Conservation (phyloP, 2,888 invertebrate species). For the Hololepta plana region DNA sequence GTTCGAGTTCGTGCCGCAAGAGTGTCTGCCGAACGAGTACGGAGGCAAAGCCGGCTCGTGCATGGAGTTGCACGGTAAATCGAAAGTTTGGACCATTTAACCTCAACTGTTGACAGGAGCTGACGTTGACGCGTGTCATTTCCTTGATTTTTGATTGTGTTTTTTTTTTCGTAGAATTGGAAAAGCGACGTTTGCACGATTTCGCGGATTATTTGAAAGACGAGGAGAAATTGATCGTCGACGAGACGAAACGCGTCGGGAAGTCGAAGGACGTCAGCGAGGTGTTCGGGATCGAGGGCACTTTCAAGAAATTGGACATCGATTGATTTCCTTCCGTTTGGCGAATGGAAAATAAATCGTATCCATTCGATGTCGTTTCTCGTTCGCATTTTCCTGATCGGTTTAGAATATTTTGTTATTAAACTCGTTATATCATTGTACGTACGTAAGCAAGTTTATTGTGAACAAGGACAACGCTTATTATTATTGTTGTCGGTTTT, state of each 20-base stretch:
- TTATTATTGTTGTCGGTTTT: no score
- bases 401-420: no score
- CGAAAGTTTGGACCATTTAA: no score
- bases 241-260: slow-evolving; percentile 10
- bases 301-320: slow-evolving; percentile 11
- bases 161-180: slow-evolving; percentile 7
- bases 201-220: slow-evolving; percentile 23
- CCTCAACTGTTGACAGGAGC: no score
- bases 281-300: slow-evolving; percentile 9
- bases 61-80: slow-evolving; percentile 3
- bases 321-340: no score
- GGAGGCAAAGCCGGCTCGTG: slow-evolving; percentile 6
- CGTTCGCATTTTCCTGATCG: no score
- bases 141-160: neutral
- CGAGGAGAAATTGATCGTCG: slow-evolving; percentile 31
- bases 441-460: no score
- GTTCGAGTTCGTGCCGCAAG: slow-evolving; percentile 8
- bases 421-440: no score
- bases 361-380: no score
- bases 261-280: slow-evolving; percentile 9
- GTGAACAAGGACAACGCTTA: no score
- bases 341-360: no score
- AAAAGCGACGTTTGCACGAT: slow-evolving; percentile 16
- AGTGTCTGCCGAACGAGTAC: slow-evolving; percentile 9
- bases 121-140: neutral